Evolutionary conservation across 2,888 invertebrate species (phyloP).

Genomic region (Meiosimyza decipiens): DNA sequence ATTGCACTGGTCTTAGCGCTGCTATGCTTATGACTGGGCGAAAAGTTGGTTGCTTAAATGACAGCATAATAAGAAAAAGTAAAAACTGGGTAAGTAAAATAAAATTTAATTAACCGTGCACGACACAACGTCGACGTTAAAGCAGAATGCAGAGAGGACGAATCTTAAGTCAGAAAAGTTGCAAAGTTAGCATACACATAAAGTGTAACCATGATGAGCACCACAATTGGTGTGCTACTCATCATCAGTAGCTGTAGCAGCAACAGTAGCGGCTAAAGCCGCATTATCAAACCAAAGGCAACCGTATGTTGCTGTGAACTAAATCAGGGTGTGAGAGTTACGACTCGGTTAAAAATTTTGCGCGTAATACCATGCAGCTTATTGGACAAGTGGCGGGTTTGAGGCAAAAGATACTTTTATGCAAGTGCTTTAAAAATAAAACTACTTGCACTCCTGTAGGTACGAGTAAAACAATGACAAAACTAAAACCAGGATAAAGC

Average conservation of each 20-base stretch:
- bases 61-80: background rate
- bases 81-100: background rate
- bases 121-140: background rate
- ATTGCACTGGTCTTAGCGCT: too few species aligned
- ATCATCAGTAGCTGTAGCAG: background rate
- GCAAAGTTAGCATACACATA: conserved; percentile 10
- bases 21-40: too few species aligned
- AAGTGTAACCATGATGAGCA: conserved; percentile 11
- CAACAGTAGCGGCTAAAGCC: background rate
- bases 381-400: background rate
- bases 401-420: background rate
- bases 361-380: too few species aligned
- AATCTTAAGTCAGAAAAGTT: background rate
- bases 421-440: conserved; percentile 17
- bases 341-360: background rate
- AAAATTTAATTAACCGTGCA: conserved; percentile 31
- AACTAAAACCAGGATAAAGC: background rate
- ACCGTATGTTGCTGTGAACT: background rate
- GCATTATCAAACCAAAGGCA: conserved; percentile 6
- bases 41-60: too few species aligned
- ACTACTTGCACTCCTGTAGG: background rate
- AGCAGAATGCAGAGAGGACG: background rate
- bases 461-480: conserved; percentile 3
- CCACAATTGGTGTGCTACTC: background rate
- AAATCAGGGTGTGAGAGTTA: background rate